Percentiles rank a stretch among this genome's conserved stretches.
Evolutionary conservation across 2,888 invertebrate species (phyloP).

Genomic region (Drosophila demipolita): DNA sequence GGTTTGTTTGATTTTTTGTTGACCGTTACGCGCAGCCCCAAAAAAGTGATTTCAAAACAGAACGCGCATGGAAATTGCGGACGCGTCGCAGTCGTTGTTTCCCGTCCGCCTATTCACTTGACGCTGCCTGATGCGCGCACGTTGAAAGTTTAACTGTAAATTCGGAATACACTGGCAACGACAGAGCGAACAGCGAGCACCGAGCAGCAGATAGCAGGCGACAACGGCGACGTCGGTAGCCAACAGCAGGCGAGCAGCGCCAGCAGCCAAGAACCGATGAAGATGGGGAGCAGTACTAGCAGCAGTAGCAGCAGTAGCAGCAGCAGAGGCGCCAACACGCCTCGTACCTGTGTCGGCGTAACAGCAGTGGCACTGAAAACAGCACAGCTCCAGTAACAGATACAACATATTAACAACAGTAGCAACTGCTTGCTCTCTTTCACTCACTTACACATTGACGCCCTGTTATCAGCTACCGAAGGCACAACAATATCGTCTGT

Average conservation of each 20-base stretch:
- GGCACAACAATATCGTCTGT: constrained; percentile 26
- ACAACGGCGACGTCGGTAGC: constrained; percentile 23
- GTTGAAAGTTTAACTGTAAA: constrained; percentile 76
- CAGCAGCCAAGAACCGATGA: constrained; percentile 33
- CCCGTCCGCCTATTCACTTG: constrained; percentile 70
- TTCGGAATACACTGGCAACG: constrained; percentile 54
- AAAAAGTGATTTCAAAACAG: constrained; percentile 61
- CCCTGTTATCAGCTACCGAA: constrained; percentile 64
- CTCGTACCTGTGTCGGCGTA: constrained; percentile 61
- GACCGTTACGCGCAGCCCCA: constrained; percentile 55
- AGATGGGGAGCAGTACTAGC: constrained; percentile 24
- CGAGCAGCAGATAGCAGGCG: constrained; percentile 35
- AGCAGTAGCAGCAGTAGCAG: constrained; percentile 29
- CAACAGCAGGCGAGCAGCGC: constrained; percentile 45
- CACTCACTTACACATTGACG: constrained; percentile 50
- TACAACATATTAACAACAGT: constrained; percentile 44
- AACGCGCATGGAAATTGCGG: constrained; percentile 59
- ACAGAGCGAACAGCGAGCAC: constrained; percentile 29
- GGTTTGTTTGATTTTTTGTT: constrained; percentile 27
- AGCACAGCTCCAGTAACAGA: constrained; percentile 20
- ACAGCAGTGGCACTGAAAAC: constrained; percentile 31
- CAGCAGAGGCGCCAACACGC: constrained; percentile 48
- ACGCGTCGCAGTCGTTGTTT: constrained; percentile 52
- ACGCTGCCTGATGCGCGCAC: constrained; percentile 71
- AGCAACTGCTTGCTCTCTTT: constrained; percentile 1